Evolutionary conservation across 2,888 invertebrate genomes (phyloP), one percentile per base, ranked within the genome.

Genomic region (Drosophila demipolita): DNA sequence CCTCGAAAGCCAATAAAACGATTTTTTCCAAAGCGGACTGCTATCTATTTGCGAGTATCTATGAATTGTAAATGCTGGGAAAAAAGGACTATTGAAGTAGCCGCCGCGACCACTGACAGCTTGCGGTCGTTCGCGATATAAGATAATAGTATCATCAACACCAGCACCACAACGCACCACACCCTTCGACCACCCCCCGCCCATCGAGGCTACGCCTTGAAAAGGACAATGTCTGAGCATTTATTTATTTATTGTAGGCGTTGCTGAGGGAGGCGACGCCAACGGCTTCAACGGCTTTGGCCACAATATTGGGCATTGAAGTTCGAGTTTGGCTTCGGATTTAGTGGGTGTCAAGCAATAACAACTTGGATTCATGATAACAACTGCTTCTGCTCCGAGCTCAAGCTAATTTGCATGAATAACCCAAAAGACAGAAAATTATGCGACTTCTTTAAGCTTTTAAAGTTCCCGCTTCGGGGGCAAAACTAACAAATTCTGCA

Each of bases 131-230:
- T 45, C 87, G 89, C 91, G 89, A 89, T 91, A 83, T 87, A 82
- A 92, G 91, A 91, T 92, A 92, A 91, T 91, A 82, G 91, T 87
- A 91, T 92, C 91, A 92, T 92, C 92, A 92, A 90, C 92, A 88
- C 91, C 90, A 78, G 70, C 66, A 50, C 69, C 55, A 23, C 38
- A 40, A 23, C 38, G 36, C 52, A 55, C 17, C 20, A 33, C 6
- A 45, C 20, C 42, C 36, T 0, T 17, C 20, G 11, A n/a, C 62
- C 29, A 29, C 38, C n/a, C 29, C 29, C 38, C 29, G 55, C 35
- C 61, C 64, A 45, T 32, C 0, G 12, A 35, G 67, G 68, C 54
- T 33, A 68, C 64, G 80, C 75, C 69, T 66, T 62, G 70, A 74
- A 71, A 73, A 70, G 84, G 82, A 80, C 80, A 87, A 52, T 77